Percentiles rank a stretch among this genome's conserved stretches.
Conservation (phyloP, 2,888 invertebrate species). For the Acanthosepion pharaonis region DNA sequence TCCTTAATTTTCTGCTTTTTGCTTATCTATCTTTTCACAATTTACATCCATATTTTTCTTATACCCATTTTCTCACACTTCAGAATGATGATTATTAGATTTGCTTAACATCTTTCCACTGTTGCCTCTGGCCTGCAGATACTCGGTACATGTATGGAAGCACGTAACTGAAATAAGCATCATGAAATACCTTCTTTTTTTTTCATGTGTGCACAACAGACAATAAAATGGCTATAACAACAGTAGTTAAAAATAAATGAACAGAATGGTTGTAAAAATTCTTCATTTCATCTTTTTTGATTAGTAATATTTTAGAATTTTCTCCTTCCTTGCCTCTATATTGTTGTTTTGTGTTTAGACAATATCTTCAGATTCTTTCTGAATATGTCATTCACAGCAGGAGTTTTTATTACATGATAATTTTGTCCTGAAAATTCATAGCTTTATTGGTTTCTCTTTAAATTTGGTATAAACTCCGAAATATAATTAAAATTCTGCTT, state of each 20-base stretch:
- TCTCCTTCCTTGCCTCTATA: neutral
- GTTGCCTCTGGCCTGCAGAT: neutral
- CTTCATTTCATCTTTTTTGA: neutral
- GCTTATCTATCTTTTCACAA: neutral
- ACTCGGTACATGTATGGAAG: neutral
- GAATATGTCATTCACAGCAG: no score
- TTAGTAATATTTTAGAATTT: neutral
- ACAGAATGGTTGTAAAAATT: neutral
- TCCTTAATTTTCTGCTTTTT: neutral
- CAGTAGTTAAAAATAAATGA: neutral
- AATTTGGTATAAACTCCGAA: neutral
- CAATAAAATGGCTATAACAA: neutral
- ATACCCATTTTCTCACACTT: neutral
- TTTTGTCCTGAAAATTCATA: neutral
- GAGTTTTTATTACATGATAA: no score
- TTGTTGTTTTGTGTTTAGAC: neutral
- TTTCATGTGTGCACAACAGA: neutral
- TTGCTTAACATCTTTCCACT: neutral
- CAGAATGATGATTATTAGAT: neutral
- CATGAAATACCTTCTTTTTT: neutral
- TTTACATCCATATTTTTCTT: neutral
- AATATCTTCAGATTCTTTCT: no score
- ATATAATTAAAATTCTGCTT: neutral
- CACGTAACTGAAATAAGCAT: neutral
- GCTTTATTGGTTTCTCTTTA: neutral